Base-by-base conservation (phyloP, 2,113 vertebrate genomes). In the Oreochromis niloticus region DNA sequence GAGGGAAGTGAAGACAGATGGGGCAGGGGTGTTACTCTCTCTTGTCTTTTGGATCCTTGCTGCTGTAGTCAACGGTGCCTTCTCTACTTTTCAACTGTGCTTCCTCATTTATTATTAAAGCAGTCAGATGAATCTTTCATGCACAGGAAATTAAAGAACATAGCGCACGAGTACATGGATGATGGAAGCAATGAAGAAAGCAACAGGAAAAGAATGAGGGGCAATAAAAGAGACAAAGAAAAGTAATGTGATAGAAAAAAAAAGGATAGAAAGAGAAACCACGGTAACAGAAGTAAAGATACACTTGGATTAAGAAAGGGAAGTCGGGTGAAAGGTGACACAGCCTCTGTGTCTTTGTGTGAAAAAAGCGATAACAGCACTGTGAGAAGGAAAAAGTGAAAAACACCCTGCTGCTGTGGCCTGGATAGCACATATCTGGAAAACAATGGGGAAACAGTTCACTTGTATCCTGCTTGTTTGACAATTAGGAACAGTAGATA, bases 141-240 rank as follows among this genome's bases (percentile, higher is more conserved):
- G 92, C 73, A 56, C 89, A 90, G 95, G 95, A 96, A 95, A 96
- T 96, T 93, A 96, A 96, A 93, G 89, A 95, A 89, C 93, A 94
- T 84, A 81, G 88, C 9, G 66, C 85, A 80, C 79, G 88, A 86
- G 73, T 81, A 66, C 27, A 81, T 80, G 79, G 90, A 89, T 82
- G 86, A 90, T 88, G 88, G 89, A 32, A n/a, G 83, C 46, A 80
- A 78, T 14, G 66, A 91, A 88, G 57, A 73, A 43, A 87, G 87
- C 63, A 82, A 87, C 68, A 80, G 71, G 82, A 56, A 43, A 52
- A 80, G 83, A 81, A 43, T 4, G n/a, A 84, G 43, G n/a, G 11
- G 41, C 43, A 50, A 52, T 12, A 36, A 52, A 79, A 83, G 48
- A 84, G 36, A 73, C 16, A 4, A 27, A 54, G 78, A 57, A 56